Evolutionary conservation across 2,888 invertebrate genomes (phyloP).

Genomic region (Serrognathus titanus): DNA sequence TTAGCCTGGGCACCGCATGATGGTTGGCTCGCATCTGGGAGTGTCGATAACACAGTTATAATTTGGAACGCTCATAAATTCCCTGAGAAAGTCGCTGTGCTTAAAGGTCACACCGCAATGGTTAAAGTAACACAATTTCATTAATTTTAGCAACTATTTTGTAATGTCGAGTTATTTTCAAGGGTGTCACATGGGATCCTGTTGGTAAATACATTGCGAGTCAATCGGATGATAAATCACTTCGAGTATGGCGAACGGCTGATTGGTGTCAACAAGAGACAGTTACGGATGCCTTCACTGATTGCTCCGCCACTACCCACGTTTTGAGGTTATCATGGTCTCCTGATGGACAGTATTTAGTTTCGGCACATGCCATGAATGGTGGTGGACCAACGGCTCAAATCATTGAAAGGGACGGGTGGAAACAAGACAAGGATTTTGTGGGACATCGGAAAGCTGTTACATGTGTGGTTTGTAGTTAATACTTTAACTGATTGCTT

Average conservation of each 20-base stretch:
- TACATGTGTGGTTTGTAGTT: conserved; percentile 67
- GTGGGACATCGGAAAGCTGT: conserved; percentile 98
- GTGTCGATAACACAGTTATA: conserved; percentile 96
- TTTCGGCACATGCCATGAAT: conserved; percentile 98
- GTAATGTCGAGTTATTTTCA: conserved; percentile 3
- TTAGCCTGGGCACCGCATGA: conserved; percentile 95
- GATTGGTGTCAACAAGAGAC: conserved; percentile 90
- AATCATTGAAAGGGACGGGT: conserved; percentile 90
- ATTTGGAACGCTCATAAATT: conserved; percentile 95
- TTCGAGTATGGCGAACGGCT: conserved; percentile 91
- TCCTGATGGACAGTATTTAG: conserved; percentile 94
- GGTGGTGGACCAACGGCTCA: conserved; percentile 96
- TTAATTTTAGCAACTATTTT: not conserved
- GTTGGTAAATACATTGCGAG: conserved; percentile 96
- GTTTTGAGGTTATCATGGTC: conserved; percentile 94
- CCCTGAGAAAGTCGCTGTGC: conserved; percentile 75
- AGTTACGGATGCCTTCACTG: conserved; percentile 89
- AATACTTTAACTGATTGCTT: not conserved
- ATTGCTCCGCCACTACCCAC: conserved; percentile 85
- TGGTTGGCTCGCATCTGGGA: conserved; percentile 92
- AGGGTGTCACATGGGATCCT: conserved; percentile 97
- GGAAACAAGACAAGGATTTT: conserved; percentile 94
- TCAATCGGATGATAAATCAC: conserved; percentile 92
- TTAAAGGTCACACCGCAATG: conserved; percentile 88
- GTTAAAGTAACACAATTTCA: conserved; percentile 61